Evolutionary conservation across 2,113 vertebrate species (phyloP).

Genomic region (Hucho hucho): DNA sequence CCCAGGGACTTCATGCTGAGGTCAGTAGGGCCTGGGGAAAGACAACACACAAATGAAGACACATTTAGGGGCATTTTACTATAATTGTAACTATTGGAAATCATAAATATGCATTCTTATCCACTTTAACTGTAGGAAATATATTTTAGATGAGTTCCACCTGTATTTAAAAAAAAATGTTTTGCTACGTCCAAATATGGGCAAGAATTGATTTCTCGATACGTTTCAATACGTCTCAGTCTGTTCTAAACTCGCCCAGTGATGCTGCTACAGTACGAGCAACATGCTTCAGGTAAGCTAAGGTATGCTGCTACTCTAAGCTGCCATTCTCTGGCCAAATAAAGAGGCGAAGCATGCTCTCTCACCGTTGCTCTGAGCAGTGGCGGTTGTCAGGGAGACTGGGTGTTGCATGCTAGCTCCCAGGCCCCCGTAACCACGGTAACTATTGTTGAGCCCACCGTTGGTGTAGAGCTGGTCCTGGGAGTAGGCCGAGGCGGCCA

Average conservation of each 20-base stretch:
- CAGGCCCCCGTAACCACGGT: conserved; percentile 86
- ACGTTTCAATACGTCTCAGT: too few relatives aligned
- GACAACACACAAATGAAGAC: background rate
- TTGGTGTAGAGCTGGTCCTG: conserved; percentile 97
- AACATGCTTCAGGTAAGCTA: too few relatives aligned
- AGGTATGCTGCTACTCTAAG: too few relatives aligned
- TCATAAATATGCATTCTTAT: too few relatives aligned
- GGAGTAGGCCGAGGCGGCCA: conserved; percentile 89
- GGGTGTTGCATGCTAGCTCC: conserved; percentile 85
- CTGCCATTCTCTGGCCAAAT: too few relatives aligned
- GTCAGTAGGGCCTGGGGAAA: conserved; percentile 87
- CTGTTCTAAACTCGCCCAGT: too few relatives aligned
- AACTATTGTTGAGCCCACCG: conserved; percentile 94
- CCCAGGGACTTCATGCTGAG: conserved; percentile 96
- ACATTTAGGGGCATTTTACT: background rate
- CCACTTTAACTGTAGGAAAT: too few relatives aligned
- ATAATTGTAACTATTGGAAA: background rate
- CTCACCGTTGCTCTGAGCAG: conserved; percentile 90
- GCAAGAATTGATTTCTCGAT: too few relatives aligned
- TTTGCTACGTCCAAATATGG: too few relatives aligned
- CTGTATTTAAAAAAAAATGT: too few relatives aligned
- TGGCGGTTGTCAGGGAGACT: conserved; percentile 82
- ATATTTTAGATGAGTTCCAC: too few relatives aligned
- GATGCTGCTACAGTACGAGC: too few relatives aligned
- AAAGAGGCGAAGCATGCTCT: background rate